Base-by-base conservation (phyloP, 2,888 invertebrate genomes). In the Emmelina monodactyla region DNA sequence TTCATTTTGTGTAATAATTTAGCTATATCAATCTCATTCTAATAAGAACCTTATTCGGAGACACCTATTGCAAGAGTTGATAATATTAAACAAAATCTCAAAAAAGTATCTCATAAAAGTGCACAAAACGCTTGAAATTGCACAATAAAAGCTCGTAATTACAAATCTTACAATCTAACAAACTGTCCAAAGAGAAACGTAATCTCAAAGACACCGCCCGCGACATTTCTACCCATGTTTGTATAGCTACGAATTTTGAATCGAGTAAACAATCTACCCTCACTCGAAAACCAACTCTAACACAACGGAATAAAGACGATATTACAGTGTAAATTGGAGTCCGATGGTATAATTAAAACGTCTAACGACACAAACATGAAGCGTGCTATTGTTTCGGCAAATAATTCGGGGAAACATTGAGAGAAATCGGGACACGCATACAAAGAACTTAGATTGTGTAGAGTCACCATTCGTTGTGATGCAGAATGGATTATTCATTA, bases 361-460 rank as follows among this genome's bases (percentile, higher is more conserved):
- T 25, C 11, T 25, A 25, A n/a, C n/a, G n/a, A n/a, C 51, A 58
- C 60, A 64, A 62, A 67, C 55, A 58, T 58, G 53, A 62, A 69
- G 53, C 55, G 59, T 62, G 63, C 58, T 75, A 72, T 78, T 76
- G 75, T 73, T 73, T 71, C 62, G 71, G 71, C 68, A 76, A 78
- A 78, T 78, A 73, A 62, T 76, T 70, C 76, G 58, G 53, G 58
- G 78, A 76, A 72, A 63, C 62, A 55, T 62, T 53, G 50, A 55
- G 56, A 64, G 72, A 72, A 78, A 76, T 76, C 73, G 67, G 68
- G 57, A 52, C 55, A 42, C 47, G 45, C 53, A 55, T 43, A 61
- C 64, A 62, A 64, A 70, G 62, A 55, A 49, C 62, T 55, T 43
- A 34, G 46, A 54, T 54, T 63, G 65, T 47, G 51, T 49, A 50